These are phyloP conservation scores for Strigops habroptila DNA, from an alignment of 2,113 vertebrate species.

Conservation along the genomic window DNA sequence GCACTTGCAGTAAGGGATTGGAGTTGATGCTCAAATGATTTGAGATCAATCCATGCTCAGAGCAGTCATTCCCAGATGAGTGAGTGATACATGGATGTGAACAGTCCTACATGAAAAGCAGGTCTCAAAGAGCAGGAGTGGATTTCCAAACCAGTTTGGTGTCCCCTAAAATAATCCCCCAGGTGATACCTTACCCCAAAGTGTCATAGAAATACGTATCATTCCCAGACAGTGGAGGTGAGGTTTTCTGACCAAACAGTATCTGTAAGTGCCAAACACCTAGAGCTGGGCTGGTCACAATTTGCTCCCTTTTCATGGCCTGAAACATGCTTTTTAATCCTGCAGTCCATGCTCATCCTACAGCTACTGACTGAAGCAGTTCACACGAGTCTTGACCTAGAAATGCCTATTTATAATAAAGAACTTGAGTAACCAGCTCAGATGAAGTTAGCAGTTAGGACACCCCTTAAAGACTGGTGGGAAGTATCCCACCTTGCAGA, in stretches of 20 bases:
- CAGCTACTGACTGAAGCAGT: background rate
- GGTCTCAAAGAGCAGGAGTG: background rate
- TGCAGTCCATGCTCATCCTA: background rate
- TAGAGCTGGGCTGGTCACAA: background rate
- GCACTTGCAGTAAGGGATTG: background rate
- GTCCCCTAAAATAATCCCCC: background rate
- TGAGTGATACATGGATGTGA: accelerated
- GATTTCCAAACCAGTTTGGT: background rate
- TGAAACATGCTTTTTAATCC: background rate
- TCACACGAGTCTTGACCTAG: background rate
- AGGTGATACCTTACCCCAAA: background rate
- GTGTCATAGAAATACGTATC: background rate
- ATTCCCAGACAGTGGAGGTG: background rate
- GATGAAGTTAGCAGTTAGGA: background rate
- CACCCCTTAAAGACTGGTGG: background rate
- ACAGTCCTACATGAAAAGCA: background rate
- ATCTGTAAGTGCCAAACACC: accelerated
- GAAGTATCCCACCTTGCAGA: background rate
- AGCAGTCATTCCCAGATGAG: background rate
- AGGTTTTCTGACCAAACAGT: background rate
- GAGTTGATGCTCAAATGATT: background rate
- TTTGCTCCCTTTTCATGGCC: background rate
- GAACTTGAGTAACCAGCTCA: background rate
- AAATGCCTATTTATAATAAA: background rate
- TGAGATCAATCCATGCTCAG: background rate